phyloP scores from a whole-genome alignment of 2,888 invertebrate species.

The Pheosia tremula region DNA sequence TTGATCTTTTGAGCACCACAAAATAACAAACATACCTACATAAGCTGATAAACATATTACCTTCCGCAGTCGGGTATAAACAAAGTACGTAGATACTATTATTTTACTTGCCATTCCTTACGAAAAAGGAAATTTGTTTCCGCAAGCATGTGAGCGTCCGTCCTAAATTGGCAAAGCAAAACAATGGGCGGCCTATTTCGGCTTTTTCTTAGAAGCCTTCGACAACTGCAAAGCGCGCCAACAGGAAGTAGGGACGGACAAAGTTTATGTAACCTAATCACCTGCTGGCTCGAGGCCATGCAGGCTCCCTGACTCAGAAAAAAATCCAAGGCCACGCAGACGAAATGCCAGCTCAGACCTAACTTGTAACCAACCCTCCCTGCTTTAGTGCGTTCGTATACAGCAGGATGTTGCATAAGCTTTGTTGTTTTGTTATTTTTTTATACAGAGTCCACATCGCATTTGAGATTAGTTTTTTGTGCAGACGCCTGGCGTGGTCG shows the following conservation, averaged over 20 bases:
- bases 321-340: slow-evolving; percentile 76
- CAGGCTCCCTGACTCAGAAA: slow-evolving; percentile 67
- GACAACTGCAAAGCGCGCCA: slow-evolving; percentile 79
- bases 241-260: slow-evolving; percentile 82
- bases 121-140: slow-evolving; percentile 11
- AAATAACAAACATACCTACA: too few species aligned
- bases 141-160: slow-evolving; percentile 44
- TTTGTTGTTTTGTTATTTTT: slow-evolving; percentile 79
- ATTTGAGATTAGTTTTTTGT: slow-evolving; percentile 81
- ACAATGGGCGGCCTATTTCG: slow-evolving; percentile 72
- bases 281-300: slow-evolving; percentile 78
- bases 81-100: too few species aligned
- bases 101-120: slow-evolving; percentile 4
- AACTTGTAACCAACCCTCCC: slow-evolving; percentile 73
- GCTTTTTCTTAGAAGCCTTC: slow-evolving; percentile 77
- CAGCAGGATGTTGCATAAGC: slow-evolving; percentile 83
- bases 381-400: slow-evolving; percentile 55
- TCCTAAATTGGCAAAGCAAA: slow-evolving; percentile 64
- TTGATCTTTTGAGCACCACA: too few species aligned
- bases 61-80: too few species aligned
- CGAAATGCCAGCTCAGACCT: slow-evolving; percentile 67
- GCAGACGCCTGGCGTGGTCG: slow-evolving; percentile 50
- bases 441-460: slow-evolving; percentile 67
- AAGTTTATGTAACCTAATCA: slow-evolving; percentile 84
- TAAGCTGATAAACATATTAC: too few species aligned